Conservation (phyloP, 2,888 invertebrate genomes). For the Pseudococcus viburni region DNA sequence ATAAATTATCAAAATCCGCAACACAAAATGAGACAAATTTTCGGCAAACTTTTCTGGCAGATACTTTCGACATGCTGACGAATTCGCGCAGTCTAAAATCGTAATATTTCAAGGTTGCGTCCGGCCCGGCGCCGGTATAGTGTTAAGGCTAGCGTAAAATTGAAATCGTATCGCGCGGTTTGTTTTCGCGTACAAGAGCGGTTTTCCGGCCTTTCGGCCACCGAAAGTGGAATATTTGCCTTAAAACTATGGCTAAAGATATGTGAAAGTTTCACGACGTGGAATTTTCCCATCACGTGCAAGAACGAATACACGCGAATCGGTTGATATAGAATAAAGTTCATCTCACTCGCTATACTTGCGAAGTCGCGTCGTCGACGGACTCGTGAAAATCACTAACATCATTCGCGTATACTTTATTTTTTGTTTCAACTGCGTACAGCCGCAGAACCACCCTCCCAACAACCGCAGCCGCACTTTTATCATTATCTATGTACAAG, state of each 20-base stretch:
- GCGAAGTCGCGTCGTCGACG: background rate
- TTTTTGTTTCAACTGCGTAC: background rate
- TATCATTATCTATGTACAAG: background rate
- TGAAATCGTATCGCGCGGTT: conserved; percentile 9
- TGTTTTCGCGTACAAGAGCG: background rate
- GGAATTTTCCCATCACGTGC: background rate
- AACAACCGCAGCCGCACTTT: background rate
- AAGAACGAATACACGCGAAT: background rate
- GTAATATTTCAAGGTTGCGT: conserved; percentile 56
- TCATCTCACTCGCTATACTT: background rate
- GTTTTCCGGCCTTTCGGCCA: background rate
- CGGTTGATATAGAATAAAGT: background rate
- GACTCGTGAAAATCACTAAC: background rate
- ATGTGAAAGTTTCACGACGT: background rate
- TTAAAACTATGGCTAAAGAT: conserved; percentile 21
- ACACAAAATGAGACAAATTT: background rate
- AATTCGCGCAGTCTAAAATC: background rate
- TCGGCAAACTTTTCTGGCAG: background rate
- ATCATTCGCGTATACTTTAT: background rate
- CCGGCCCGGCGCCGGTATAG: background rate
- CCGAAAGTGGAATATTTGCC: background rate
- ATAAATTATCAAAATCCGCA: background rate
- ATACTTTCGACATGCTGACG: background rate
- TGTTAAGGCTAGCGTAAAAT: conserved; percentile 60
- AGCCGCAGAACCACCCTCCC: too few relatives aligned